Conservation (phyloP, 2,888 invertebrate genomes). For the Scaeva pyrastri region DNA sequence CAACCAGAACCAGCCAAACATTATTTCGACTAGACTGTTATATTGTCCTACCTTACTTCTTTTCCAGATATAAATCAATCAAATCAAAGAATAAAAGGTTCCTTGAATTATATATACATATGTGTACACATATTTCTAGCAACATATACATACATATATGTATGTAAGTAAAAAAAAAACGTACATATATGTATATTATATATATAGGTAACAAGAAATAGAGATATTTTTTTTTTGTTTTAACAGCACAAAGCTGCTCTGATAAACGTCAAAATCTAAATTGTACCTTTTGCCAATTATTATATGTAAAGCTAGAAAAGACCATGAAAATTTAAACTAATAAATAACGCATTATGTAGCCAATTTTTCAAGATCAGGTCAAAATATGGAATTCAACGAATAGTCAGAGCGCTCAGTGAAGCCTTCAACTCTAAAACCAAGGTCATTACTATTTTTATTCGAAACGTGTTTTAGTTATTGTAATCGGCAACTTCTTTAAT, state of each 20-base stretch:
- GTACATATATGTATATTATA: background rate
- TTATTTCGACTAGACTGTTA: conserved; percentile 27
- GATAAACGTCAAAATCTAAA: too few species aligned
- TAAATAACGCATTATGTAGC: conserved; percentile 29
- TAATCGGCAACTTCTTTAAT: conserved; percentile 51
- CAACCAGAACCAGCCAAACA: conserved; percentile 27
- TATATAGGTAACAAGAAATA: too few species aligned
- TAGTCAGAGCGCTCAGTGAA: conserved; percentile 28
- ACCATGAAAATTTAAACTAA: conserved; percentile 31
- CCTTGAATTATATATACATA: background rate
- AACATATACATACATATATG: background rate
- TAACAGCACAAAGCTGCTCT: too few species aligned
- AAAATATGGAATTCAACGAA: conserved; percentile 65
- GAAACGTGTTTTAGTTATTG: conserved; percentile 68
- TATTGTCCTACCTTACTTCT: background rate
- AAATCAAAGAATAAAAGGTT: conserved; percentile 3
- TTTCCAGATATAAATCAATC: conserved; percentile 20
- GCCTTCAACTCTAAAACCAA: conserved; percentile 69
- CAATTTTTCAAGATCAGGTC: conserved; percentile 62
- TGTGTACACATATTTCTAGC: too few species aligned
- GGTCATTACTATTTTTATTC: conserved; percentile 65
- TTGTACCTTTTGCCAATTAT: conserved; percentile 3
- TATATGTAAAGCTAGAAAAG: conserved; percentile 2
- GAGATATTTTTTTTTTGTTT: too few species aligned
- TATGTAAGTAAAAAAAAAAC: background rate